A percentile compares a stretch with the other conserved stretches of the same genome.
Conservation (phyloP, 1,140 invertebrate genomes). For the Pachypeltis micranthus region DNA sequence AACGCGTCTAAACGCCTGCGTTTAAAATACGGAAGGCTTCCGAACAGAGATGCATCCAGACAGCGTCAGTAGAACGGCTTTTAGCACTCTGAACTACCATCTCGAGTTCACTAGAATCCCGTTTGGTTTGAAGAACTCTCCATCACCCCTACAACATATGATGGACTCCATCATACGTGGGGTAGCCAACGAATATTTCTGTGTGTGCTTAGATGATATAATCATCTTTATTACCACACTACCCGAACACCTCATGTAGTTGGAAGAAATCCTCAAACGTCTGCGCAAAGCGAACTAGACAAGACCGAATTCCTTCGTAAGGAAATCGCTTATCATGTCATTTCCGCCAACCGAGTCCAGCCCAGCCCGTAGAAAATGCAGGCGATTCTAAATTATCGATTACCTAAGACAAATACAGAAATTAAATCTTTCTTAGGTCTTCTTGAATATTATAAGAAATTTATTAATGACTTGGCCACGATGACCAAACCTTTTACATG, state of each 20-base stretch:
- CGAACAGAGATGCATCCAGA: conserved; percentile 28
- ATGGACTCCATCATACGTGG: no score
- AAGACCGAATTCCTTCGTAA: no score
- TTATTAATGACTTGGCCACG: conserved; percentile 28
- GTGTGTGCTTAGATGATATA: conserved; percentile 38
- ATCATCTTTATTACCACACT: conserved; percentile 31
- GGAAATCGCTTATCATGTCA: conserved; percentile 12
- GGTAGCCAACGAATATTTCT: not conserved
- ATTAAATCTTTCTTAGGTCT: conserved; percentile 28
- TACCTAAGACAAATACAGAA: conserved; percentile 10
- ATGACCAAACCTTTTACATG: conserved; percentile 28
- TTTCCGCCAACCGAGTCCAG: conserved; percentile 28
- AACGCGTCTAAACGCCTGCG: no score
- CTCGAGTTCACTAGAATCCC: no score
- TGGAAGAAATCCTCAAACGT: conserved; percentile 27
- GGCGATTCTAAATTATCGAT: conserved; percentile 26
- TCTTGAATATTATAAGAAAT: conserved; percentile 25
- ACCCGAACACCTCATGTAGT: conserved; percentile 31
- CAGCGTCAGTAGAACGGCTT: conserved; percentile 22
- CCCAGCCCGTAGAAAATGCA: conserved; percentile 30
- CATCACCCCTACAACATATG: conserved; percentile 20
- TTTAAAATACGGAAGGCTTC: no score
- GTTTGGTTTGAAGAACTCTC: conserved; percentile 20
- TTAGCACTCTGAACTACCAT: conserved; percentile 19
- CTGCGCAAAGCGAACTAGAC: no score